These are phyloP conservation scores for Mythimna ferrago DNA, from an alignment of 2,888 invertebrate species.

Conservation along the genomic window DNA sequence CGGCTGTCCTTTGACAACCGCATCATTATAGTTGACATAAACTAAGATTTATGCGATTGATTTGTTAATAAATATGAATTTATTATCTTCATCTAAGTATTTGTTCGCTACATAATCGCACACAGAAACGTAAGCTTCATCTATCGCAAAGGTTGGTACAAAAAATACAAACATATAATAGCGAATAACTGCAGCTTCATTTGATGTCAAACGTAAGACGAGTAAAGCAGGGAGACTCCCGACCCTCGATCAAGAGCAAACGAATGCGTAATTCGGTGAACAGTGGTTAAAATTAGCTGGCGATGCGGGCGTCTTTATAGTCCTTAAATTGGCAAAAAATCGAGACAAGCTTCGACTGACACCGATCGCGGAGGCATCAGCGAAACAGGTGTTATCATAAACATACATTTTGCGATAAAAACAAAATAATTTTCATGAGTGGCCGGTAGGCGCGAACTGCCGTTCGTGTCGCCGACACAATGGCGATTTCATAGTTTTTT, in stretches of 20 bases:
- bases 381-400: conserved; percentile 91
- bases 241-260: conserved; percentile 71
- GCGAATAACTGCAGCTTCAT: conserved; percentile 51
- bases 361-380: conserved; percentile 90
- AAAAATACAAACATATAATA: conserved; percentile 27
- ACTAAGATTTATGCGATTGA: conserved; percentile 88
- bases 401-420: conserved; percentile 90
- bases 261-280: conserved; percentile 88
- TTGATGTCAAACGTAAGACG: conserved; percentile 48
- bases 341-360: conserved; percentile 88
- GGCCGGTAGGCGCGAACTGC: conserved; percentile 90
- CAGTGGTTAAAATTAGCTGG: conserved; percentile 89
- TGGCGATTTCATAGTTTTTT: conserved; percentile 88
- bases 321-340: conserved; percentile 90
- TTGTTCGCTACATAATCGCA: conserved; percentile 42
- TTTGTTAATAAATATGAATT: conserved; percentile 85
- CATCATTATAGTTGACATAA: conserved; percentile 89
- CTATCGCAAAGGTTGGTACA: conserved; percentile 6
- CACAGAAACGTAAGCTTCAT: conserved; percentile 9
- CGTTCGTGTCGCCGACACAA: conserved; percentile 90
- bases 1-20: conserved; percentile 87
- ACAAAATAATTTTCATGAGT: conserved; percentile 91
- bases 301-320: conserved; percentile 90
- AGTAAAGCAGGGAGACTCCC: conserved; percentile 54
- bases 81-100: conserved; percentile 70